Percentiles rank a stretch among this genome's conserved stretches.
Conservation (phyloP, 2,888 invertebrate genomes). For the Chirona hameri region DNA sequence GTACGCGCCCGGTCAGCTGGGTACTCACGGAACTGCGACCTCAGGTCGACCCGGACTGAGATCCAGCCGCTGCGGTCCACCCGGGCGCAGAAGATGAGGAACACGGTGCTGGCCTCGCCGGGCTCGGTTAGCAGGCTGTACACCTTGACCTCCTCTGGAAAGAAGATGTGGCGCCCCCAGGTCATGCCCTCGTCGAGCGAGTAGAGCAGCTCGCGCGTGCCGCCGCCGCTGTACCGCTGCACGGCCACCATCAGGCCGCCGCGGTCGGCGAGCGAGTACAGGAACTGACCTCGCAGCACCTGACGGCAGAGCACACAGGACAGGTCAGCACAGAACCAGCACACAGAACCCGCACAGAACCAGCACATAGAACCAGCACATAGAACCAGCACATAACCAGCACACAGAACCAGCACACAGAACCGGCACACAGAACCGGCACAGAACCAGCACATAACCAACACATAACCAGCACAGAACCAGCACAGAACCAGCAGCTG, state of each 20-base stretch:
- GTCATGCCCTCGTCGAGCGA: constrained; percentile 81
- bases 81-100: constrained; percentile 85
- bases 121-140: constrained; percentile 91
- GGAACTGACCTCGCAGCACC: constrained; percentile 69
- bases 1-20: no score
- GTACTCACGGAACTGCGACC: constrained; percentile 53
- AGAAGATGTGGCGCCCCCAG: constrained; percentile 68
- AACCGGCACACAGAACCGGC: no score
- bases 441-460: no score
- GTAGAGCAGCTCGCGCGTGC: constrained; percentile 74
- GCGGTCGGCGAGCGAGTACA: constrained; percentile 86
- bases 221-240: constrained; percentile 66
- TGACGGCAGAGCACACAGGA: constrained; percentile 42
- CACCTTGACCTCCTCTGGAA: constrained; percentile 63
- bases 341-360: no score
- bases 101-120: constrained; percentile 86
- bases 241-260: constrained; percentile 84
- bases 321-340: neutral
- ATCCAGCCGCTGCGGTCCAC: constrained; percentile 62
- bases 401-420: no score
- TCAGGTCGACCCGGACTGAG: constrained; percentile 68
- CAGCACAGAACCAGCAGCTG: no score
- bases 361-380: no score
- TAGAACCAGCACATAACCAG: no score
- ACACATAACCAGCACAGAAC: no score